These are phyloP conservation scores for Sphaeramia orbicularis DNA, from an alignment of 2,797 vertebrate genomes.

Conservation along the genomic window DNA sequence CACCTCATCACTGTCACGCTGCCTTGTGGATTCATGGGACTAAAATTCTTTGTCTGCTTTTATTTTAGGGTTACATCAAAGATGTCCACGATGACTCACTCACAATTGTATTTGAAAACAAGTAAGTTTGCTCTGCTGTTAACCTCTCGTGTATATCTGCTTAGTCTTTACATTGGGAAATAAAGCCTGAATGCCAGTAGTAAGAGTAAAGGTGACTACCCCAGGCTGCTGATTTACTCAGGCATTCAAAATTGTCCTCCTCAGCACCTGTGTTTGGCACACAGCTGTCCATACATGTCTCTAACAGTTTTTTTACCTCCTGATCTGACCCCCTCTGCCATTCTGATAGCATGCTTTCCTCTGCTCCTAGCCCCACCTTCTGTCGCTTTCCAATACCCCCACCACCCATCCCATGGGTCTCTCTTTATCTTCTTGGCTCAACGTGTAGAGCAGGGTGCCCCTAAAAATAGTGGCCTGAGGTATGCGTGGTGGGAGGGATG, in stretches of 20 bases:
- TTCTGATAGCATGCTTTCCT: constrained; percentile 49
- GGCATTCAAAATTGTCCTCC: constrained; percentile 47
- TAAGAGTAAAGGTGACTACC: constrained; percentile 15
- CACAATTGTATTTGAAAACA: constrained; percentile 96
- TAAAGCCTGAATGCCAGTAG: constrained; percentile 6
- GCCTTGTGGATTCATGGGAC: constrained; percentile 14
- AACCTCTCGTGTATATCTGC: not conserved
- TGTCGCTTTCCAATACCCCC: constrained; percentile 30
- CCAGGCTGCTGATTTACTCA: constrained; percentile 16
- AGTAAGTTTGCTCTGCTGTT: constrained; percentile 85
- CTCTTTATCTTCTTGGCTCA: constrained; percentile 72
- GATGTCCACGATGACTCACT: constrained; percentile 95
- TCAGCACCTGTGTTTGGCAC: constrained; percentile 70
- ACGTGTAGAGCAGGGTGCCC: constrained; percentile 51
- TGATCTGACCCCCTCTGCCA: constrained; percentile 41
- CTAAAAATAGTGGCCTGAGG: constrained; percentile 84
- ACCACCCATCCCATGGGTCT: constrained; percentile 30
- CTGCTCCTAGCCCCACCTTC: constrained; percentile 46
- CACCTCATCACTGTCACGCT: not conserved
- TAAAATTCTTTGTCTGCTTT: constrained; percentile 45
- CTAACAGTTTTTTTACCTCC: constrained; percentile 52
- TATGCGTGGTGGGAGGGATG: constrained; percentile 70
- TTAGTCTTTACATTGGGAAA: not conserved
- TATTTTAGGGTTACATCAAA: constrained; percentile 90
- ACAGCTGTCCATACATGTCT: constrained; percentile 78